Base-by-base conservation (phyloP, 64 coral and sea anemone species). In the Acropora tenuis region DNA sequence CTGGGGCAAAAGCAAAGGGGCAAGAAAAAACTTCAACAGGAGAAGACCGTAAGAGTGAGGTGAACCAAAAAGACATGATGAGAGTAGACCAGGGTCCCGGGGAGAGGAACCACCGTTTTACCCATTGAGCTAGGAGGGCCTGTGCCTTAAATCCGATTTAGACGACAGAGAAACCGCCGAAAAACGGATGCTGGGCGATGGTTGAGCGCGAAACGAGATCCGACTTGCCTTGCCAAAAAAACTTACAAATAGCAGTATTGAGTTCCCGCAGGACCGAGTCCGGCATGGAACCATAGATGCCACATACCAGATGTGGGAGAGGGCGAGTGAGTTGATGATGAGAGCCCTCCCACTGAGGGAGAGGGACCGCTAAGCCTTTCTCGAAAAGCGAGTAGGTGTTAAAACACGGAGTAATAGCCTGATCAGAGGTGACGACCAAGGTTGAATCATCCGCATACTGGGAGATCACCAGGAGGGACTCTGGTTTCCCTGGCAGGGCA, bases 361-460 rank as follows among this genome's bases (percentile, higher is more conserved):
- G 4, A 67, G 17, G 63, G 67, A 45, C 13, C 84, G 84, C 2
- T 69, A 49, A 84, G 1, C 87, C 92, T 8, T 43, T 1, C n/a
- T 89, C 78, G 15, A 89, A 94, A 7, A 15, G 0, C 4, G 2
- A 8, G n/a, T 71, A 52, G 50, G 4, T 57, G 18, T 43, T n/a
- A 16, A 91, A 74, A 60, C 61, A 18, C 1, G 44, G 19, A 0
- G 3, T 3, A 5, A 78, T 89, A 55, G 52, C 48, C 41, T 12
- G 3, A 10, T 63, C 49, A 47, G 7, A 44, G 11, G 30, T 8
- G 4, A 30, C 18, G 4, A 78, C 20, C 4, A 65, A 17, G 44
- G 50, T n/a, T 0, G 77, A 66, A 12, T 89, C 78, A 68, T 93
- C 78, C 1, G 59, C 87, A 20, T 90, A 94, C 11, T 42, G 73